These are phyloP conservation scores for Tiaroga cobitis DNA, from an alignment of 2,797 vertebrate species.

Conservation along the genomic window DNA sequence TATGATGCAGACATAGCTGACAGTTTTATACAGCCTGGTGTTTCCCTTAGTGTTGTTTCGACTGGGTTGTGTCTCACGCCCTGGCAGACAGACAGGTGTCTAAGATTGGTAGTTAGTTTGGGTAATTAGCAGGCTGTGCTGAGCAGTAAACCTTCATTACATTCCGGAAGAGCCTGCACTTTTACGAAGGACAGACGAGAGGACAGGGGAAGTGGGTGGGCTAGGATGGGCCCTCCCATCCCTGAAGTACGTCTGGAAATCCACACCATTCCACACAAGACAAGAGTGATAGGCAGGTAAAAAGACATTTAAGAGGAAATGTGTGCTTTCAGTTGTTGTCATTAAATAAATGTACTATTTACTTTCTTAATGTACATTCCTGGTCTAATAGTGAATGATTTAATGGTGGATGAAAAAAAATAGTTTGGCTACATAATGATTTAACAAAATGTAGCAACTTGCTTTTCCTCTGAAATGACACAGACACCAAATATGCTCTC, in stretches of 20 bases:
- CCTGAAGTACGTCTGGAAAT: conserved; percentile 59
- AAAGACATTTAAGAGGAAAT: not conserved
- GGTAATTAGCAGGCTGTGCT: conserved; percentile 64
- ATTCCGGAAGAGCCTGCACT: conserved; percentile 57
- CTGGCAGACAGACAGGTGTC: conserved; percentile 79
- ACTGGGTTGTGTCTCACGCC: not conserved
- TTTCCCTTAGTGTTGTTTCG: conserved; percentile 35
- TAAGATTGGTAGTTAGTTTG: conserved; percentile 84
- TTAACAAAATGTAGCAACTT: not conserved
- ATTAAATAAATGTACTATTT: not conserved
- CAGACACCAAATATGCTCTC: not conserved
- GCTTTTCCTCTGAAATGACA: not conserved
- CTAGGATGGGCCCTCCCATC: conserved; percentile 51
- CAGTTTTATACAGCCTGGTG: conserved; percentile 7
- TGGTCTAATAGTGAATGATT: not conserved
- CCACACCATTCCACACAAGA: conserved; percentile 29
- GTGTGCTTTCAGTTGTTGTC: not conserved
- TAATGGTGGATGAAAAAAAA: not conserved
- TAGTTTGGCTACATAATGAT: not conserved
- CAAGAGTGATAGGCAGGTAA: not conserved
- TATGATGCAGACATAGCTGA: conserved; percentile 4
- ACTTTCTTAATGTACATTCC: not conserved
- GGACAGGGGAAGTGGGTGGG: conserved; percentile 57
- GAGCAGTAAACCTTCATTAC: conserved; percentile 61
- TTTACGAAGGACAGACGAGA: conserved; percentile 64